Evolutionary conservation across 2,888 invertebrate species (phyloP).

Genomic region (Amiota minor): DNA sequence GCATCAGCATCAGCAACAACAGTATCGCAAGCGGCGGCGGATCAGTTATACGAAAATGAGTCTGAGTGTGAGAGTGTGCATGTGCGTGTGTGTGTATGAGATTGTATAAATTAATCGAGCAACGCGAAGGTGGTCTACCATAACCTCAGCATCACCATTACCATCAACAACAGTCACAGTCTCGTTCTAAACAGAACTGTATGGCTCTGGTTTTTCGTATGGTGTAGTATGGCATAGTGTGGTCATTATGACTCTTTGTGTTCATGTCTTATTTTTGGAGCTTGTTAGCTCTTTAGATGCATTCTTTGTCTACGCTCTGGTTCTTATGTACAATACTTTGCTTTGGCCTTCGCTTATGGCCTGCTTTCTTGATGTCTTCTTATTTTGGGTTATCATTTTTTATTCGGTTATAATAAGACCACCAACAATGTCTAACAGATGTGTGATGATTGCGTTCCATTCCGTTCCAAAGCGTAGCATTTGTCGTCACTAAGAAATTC

Average conservation of each 20-base stretch:
- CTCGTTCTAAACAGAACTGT: slow-evolving; percentile 32
- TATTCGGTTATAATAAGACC: slow-evolving; percentile 62
- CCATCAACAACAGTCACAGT: slow-evolving; percentile 17
- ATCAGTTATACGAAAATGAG: slow-evolving; percentile 9
- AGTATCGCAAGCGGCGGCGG: background rate
- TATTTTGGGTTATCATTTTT: slow-evolving; percentile 67
- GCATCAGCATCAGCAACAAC: slow-evolving; percentile 1
- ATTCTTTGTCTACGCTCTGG: slow-evolving; percentile 22
- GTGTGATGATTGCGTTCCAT: slow-evolving; percentile 56
- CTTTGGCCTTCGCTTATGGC: slow-evolving; percentile 36
- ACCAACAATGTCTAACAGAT: slow-evolving; percentile 56
- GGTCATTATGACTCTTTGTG: slow-evolving; percentile 32
- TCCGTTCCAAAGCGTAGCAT: slow-evolving; percentile 5
- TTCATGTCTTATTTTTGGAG: slow-evolving; percentile 41
- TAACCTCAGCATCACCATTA: background rate
- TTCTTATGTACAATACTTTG: slow-evolving; percentile 45
- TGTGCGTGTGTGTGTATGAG: slow-evolving; percentile 46
- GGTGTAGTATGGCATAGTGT: slow-evolving; percentile 53
- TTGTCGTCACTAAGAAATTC: slow-evolving; percentile 38
- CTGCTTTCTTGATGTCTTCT: slow-evolving; percentile 61
- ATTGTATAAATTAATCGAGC: slow-evolving; percentile 67
- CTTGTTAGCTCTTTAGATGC: slow-evolving; percentile 54
- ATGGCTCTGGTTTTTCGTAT: slow-evolving; percentile 32
- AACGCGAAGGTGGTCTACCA: slow-evolving; percentile 52
- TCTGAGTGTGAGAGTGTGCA: slow-evolving; percentile 44